A percentile compares a stretch with the other conserved stretches of the same genome.
Conservation (phyloP, 2,113 vertebrate genomes). For the Corythornis cristatus region DNA sequence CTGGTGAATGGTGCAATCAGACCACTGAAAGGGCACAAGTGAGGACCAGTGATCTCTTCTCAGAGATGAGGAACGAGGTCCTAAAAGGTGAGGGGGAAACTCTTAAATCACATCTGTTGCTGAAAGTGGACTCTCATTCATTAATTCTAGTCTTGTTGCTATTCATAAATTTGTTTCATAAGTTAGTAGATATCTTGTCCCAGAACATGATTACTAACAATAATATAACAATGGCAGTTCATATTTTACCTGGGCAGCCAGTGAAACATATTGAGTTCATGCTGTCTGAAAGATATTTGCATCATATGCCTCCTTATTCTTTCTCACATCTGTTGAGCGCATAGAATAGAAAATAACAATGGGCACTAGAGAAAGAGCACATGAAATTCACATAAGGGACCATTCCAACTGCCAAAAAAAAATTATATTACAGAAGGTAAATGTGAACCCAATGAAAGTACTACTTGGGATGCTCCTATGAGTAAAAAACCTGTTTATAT, state of each 20-base stretch:
- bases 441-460: background rate
- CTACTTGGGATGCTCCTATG: background rate
- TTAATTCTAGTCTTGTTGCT: background rate
- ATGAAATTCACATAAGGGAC: slow-evolving; percentile 6
- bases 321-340: slow-evolving; percentile 10
- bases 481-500: background rate
- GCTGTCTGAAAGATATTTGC: background rate
- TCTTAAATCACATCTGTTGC: background rate
- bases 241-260: slow-evolving; percentile 4
- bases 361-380: background rate
- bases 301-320: background rate
- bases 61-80: background rate
- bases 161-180: background rate
- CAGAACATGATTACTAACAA: background rate
- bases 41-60: background rate
- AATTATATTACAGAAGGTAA: background rate
- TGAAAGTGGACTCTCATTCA: background rate
- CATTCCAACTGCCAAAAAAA: background rate
- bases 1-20: background rate
- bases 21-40: background rate
- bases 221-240: background rate
- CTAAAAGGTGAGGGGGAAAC: background rate
- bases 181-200: background rate
- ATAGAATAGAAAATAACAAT: background rate
- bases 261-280: background rate